Percentiles rank a stretch among this genome's conserved stretches.
phyloP scores from a whole-genome alignment of 2,888 invertebrate genomes.

The Cantharis rustica region DNA sequence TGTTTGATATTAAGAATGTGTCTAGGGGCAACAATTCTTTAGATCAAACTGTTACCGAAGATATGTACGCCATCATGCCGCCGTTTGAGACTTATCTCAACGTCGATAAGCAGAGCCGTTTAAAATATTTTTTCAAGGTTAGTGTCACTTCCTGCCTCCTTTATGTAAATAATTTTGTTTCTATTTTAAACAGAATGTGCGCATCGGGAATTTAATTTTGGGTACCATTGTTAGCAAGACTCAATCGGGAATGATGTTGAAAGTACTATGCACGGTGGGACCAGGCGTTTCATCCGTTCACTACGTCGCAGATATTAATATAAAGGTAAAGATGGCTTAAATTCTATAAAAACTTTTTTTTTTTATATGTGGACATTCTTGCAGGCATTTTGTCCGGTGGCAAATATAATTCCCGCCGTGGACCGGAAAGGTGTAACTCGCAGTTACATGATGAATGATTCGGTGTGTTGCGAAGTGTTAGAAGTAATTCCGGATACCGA shows the following conservation, averaged over 20 bases:
- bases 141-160: neutral
- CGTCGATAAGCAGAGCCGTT: slow-evolving; percentile 76
- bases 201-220: slow-evolving; percentile 79
- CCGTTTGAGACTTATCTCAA: slow-evolving; percentile 85
- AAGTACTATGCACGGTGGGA: slow-evolving; percentile 83
- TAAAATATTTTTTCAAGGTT: slow-evolving; percentile 84
- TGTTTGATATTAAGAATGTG: slow-evolving; percentile 66
- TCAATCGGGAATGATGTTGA: slow-evolving; percentile 74
- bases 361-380: no score
- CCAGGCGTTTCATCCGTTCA: slow-evolving; percentile 72
- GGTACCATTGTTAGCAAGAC: slow-evolving; percentile 78
- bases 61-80: slow-evolving; percentile 81
- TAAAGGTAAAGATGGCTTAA: slow-evolving; percentile 66
- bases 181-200: slow-evolving; percentile 60
- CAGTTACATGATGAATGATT: slow-evolving; percentile 80
- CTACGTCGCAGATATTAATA: slow-evolving; percentile 84
- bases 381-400: slow-evolving; percentile 70
- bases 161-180: no score
- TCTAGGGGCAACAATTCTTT: slow-evolving; percentile 59
- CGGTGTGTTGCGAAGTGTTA: slow-evolving; percentile 85
- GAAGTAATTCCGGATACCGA: slow-evolving; percentile 86
- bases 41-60: slow-evolving; percentile 60
- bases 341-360: no score
- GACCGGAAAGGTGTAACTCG: slow-evolving; percentile 80
- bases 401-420: slow-evolving; percentile 75